Evolutionary conservation across 2,797 vertebrate species (phyloP).

Genomic region (Sus cebifrons): DNA sequence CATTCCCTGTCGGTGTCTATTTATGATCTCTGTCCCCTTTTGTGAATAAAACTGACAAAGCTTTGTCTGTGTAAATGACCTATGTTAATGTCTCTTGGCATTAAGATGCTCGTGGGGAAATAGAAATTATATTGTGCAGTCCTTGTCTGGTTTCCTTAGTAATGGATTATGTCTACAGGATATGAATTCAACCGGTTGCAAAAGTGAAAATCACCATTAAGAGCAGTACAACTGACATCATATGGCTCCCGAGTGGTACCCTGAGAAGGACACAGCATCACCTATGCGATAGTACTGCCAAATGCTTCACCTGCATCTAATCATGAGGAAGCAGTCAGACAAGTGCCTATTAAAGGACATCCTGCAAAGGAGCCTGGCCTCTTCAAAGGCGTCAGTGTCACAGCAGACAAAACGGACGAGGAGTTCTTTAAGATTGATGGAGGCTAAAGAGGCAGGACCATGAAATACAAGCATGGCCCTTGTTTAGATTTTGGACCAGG

Average conservation of each 20-base stretch:
- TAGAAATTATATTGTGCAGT: constrained; percentile 77
- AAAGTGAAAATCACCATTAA: constrained; percentile 74
- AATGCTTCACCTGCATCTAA: constrained; percentile 34
- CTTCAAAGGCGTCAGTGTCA: constrained; percentile 58
- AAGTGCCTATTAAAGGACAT: constrained; percentile 49
- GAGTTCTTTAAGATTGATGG: background rate
- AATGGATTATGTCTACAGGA: constrained; percentile 82
- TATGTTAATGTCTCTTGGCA: constrained; percentile 81
- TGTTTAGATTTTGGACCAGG: background rate
- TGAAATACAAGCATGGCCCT: background rate
- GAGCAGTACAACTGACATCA: constrained; percentile 70
- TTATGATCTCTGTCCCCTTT: constrained; percentile 65
- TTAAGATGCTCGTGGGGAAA: constrained; percentile 70
- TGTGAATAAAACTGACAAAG: constrained; percentile 65
- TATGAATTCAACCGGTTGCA: constrained; percentile 74
- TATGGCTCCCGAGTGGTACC: background rate
- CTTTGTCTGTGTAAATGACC: constrained; percentile 73
- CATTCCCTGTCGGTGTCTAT: background rate
- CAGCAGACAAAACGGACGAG: background rate
- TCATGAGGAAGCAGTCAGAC: background rate
- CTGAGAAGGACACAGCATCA: constrained; percentile 58
- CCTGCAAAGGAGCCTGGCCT: constrained; percentile 22
- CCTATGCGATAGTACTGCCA: constrained; percentile 56
- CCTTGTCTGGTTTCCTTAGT: constrained; percentile 77
- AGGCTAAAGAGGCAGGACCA: background rate